Base-by-base conservation (phyloP, 2,888 invertebrate species). In the Aromia moschata region DNA sequence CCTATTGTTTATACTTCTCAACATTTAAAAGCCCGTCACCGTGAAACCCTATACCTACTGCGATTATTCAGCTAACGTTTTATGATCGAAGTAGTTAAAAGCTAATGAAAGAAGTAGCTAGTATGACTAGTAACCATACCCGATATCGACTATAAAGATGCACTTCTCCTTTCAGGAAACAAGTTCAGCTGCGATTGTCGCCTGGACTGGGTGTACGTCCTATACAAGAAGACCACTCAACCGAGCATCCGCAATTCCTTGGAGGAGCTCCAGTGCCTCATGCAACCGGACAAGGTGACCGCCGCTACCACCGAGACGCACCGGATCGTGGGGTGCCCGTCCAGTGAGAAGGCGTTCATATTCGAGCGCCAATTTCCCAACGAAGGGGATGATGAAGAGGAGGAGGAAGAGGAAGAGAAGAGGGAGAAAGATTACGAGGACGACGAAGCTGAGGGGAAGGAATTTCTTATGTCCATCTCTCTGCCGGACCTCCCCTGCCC, bases 151-250 rank as follows among this genome's bases (percentile, higher is more conserved):
- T n/a, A n/a, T n/a, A n/a, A n/a, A n/a, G n/a, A n/a, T n/a, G n/a
- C n/a, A n/a, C n/a, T 70, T 72, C 72, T 82, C 81, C 77, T 84
- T 84, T 47, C 89, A 94, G 93, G 89, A 73, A 94, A 93, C 83
- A 88, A 87, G 78, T 89, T 93, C 81, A 85, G 88, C 70, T 94
- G 93, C 82, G 92, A 93, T 84, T 93, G 93, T 79, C 88, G 90
- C 67, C 82, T 93, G 69, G 86, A 88, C 69, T 93, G 93, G 93
- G 87, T 93, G 82, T 89, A 89, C 81, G 83, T 83, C 41, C 82
- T 93, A 60, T 85, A 87, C 62, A 89, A 90, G 79, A 90, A 91
- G 69, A 92, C 93, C 65, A 86, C 87, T 78, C 91, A 89, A 77
- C 83, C 84, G 69, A 85, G 86, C 72, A 86, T 91, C 65, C 86